Evolutionary conservation across 2,888 invertebrate species (phyloP).

Genomic region (Ornithoptera alexandrae): DNA sequence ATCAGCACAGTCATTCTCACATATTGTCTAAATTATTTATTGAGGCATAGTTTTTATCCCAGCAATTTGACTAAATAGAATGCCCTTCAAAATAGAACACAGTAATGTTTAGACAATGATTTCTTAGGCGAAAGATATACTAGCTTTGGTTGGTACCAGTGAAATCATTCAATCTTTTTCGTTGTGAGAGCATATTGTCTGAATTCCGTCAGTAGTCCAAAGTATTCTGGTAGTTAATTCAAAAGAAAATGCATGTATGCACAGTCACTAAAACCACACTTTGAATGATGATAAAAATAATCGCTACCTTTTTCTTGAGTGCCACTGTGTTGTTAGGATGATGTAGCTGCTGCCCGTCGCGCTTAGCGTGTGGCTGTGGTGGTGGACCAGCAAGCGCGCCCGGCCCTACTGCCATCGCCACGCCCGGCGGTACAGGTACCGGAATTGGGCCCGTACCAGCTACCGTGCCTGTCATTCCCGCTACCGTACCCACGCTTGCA

Average conservation of each 20-base stretch:
- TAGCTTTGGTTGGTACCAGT: too few relatives aligned
- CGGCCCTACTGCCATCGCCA: constrained; percentile 27
- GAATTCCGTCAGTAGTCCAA: too few relatives aligned
- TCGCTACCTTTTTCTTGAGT: constrained; percentile 64
- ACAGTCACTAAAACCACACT: neutral
- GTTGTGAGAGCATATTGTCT: too few relatives aligned
- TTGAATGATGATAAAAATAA: neutral
- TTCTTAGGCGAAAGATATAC: too few relatives aligned
- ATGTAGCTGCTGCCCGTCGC: constrained; percentile 59
- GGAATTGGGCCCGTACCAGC: constrained; percentile 36
- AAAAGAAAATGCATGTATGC: too few relatives aligned
- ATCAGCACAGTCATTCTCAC: neutral
- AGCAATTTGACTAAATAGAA: too few relatives aligned
- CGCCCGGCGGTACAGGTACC: constrained; percentile 38
- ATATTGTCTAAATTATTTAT: neutral
- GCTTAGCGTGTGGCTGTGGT: constrained; percentile 56
- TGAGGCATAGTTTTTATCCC: too few relatives aligned
- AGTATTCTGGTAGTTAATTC: too few relatives aligned
- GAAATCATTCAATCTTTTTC: too few relatives aligned
- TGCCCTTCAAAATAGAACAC: too few relatives aligned
- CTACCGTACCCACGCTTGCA: constrained; percentile 27
- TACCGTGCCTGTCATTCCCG: constrained; percentile 30
- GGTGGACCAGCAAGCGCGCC: constrained; percentile 37
- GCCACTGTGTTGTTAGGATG: constrained; percentile 51
- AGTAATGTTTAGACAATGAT: too few relatives aligned